Percentiles rank a stretch among this genome's conserved stretches.
phyloP scores from a whole-genome alignment of 2,888 invertebrate species.

The Leptinotarsa haldemani region DNA sequence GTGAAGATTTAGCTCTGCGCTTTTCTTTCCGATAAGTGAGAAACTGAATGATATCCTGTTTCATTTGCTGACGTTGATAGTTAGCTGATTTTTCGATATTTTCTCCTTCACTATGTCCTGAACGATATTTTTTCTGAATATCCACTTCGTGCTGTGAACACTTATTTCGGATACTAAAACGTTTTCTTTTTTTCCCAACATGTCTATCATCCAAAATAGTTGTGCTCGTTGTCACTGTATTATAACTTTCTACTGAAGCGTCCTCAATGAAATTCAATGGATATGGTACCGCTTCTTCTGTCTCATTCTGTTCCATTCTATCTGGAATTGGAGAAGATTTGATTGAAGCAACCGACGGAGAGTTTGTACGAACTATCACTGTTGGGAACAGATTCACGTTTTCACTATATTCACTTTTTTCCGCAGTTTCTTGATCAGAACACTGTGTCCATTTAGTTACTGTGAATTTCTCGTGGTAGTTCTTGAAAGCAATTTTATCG shows the following conservation, averaged over 20 bases:
- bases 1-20: constrained; percentile 32
- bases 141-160: neutral
- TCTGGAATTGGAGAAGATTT: neutral
- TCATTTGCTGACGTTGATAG: neutral
- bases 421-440: constrained; percentile 26
- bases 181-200: constrained; percentile 1
- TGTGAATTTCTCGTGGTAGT: constrained; percentile 29
- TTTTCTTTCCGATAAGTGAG: constrained; percentile 30
- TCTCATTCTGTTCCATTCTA: neutral
- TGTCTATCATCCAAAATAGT: constrained; percentile 23
- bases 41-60: constrained; percentile 27
- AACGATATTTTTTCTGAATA: neutral
- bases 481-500: neutral
- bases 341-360: neutral
- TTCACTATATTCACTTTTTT: neutral
- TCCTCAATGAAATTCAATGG: constrained; percentile 29
- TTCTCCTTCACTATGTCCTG: constrained; percentile 14
- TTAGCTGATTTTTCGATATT: neutral
- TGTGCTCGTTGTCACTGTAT: constrained; percentile 28
- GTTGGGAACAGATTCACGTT: constrained; percentile 36
- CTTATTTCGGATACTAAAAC: neutral
- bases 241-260: constrained; percentile 25
- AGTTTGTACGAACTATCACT: constrained; percentile 33
- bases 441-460: constrained; percentile 39
- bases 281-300: neutral